phyloP scores from a whole-genome alignment of 2,797 vertebrate species.

The Lepilemur septentrionalis region DNA sequence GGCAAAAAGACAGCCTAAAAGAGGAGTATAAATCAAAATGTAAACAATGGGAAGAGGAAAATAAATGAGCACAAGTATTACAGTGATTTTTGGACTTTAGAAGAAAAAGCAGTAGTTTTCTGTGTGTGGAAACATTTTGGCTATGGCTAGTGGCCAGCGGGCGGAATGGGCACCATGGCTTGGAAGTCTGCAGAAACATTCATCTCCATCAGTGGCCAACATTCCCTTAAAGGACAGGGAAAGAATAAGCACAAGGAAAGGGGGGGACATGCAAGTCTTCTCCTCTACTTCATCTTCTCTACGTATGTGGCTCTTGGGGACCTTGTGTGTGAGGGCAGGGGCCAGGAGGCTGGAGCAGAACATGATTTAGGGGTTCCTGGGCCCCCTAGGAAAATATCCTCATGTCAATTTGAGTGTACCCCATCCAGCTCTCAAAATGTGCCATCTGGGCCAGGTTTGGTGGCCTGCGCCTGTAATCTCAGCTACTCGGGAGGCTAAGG shows the following conservation, averaged over 20 bases:
- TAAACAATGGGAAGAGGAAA: neutral
- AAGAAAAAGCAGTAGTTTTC: neutral
- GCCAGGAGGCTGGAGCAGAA: neutral
- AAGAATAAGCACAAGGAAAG: neutral
- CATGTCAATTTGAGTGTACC: neutral
- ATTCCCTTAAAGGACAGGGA: neutral
- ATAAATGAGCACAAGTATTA: neutral
- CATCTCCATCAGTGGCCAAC: neutral
- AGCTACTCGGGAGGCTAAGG: no score
- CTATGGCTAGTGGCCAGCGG: neutral
- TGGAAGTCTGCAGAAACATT: neutral
- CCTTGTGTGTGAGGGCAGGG: no score
- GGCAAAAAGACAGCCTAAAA: neutral
- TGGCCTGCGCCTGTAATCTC: no score
- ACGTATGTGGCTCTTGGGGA: neutral
- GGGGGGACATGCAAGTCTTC: fast-evolving
- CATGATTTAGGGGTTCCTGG: neutral
- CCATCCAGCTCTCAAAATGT: neutral
- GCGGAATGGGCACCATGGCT: neutral
- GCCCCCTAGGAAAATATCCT: neutral
- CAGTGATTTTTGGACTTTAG: neutral
- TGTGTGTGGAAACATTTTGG: neutral
- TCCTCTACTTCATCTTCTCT: neutral
- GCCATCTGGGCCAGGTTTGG: neutral
- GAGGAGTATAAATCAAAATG: neutral